Base-by-base conservation (phyloP, 1,140 invertebrate genomes). In the Calycopis cecrops region DNA sequence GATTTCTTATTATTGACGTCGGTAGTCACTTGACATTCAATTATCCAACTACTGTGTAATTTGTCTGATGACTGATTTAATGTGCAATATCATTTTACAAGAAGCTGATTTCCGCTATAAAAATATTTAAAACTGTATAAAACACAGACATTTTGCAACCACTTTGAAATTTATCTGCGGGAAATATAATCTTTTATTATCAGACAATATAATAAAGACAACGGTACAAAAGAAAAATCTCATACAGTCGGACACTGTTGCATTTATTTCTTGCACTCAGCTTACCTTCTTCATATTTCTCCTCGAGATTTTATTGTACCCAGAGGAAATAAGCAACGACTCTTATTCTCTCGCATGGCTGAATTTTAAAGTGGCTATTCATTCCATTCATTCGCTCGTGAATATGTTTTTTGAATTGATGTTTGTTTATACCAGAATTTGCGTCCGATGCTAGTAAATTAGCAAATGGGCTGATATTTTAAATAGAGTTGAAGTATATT, bases 241-340 rank as follows among this genome's bases (percentile, higher is more conserved):
- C 9, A 42, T 47, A 35, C 42, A 33, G 42, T 54, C 37, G 57
- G 52, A 59, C 57, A 59, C 48, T 59, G 52, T 59, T 53, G 47
- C 52, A 59, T 59, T 59, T 57, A 57, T 57, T 52, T 57, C 49
- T 17, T 44, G 18, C 47, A 34, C 44, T 18, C 53, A 51, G 54
- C 54, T 62, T 54, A 62, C 57, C 50, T 61, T 64, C 60, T 65
- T 68, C 65, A 73, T 64, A 71, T 63, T 69, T 65, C 70, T 63
- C 58, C 63, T 50, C 53, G 47, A 57, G 59, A 67, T 73, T 71
- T 71, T 65, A 69, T 65, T 54, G 57, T 56, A 59, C 62, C 61
- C 71, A 35, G 37, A 60, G 71, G 68, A 73, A 73, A 73, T 71
- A 63, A 61, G 56, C 42, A 49, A 55, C 57, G 63, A 66, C 55